Base-by-base conservation (phyloP, 1,140 invertebrate species). In the Euura saliciscinereae region DNA sequence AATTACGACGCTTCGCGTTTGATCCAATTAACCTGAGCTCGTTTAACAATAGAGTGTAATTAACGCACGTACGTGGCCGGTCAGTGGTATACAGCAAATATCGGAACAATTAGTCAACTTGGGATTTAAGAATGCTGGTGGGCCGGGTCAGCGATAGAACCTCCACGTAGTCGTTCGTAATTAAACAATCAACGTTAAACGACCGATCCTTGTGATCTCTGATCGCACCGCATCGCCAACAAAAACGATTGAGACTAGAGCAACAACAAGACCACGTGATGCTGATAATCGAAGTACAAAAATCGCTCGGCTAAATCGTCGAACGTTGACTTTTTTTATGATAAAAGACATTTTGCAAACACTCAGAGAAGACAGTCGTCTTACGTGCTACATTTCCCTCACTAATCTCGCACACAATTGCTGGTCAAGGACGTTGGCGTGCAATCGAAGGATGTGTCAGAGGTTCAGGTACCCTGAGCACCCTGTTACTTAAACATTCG, bases 151-250 rank as follows among this genome's bases (percentile, higher is more conserved):
- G 77, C 71, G 70, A 70, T 66, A 71, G 76, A 78, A 82, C 82
- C 81, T 78, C 75, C 81, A 85, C 84, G 83, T 83, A 76, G 73
- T 44, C 65, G 42, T 68, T 69, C 68, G 51, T 76, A 83, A 85
- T 85, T 85, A 83, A 84, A 82, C 51, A 59, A 59, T 59, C 10
- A 59, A n/a, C 51, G 51, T 59, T 59, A 59, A 59, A 59, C 51
- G 3, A 59, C 3, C 3, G 13, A 6, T 59, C 3, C 51, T 59
- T 59, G 51, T 6, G 51, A 59, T 59, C 51, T 59, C 51, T 59
- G 51, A 59, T 59, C 51, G 13, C 13, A 59, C 8, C 13, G 51
- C 51, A n/a, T 59, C 51, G 1, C 6, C 13, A n/a, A 59, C 51
- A n/a, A 5, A 28, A 28, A 28, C 28, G 28, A 28, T 28, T 28